Evolutionary conservation across 2,797 vertebrate genomes (phyloP), one percentile per base, ranked within the genome.

Genomic region (Danio tinwini): DNA sequence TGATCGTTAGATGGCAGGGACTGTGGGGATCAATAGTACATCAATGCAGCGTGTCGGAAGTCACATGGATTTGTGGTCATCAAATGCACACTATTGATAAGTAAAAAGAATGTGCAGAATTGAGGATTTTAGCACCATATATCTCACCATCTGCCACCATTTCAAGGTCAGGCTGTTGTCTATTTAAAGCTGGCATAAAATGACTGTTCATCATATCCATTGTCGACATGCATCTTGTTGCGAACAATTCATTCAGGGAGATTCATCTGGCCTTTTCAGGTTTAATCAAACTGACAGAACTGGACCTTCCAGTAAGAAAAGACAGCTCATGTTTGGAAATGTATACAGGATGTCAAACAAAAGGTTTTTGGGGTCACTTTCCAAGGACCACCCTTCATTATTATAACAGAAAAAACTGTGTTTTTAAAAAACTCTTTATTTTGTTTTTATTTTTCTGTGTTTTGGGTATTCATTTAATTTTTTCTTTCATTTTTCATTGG

Each of bases 11-110:
- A n/a, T 47, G 16, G 6, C 42, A 37, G 17, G 5, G 6, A 7
- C 21, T 74, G 29, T 37, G 1, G 19, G 12, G 49, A 55, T 55
- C 17, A 13, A 61, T 61, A 6, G 29, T 12, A 44, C 39, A 8
- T 17, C 74, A 58, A 58, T 67, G 11, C 49, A 69, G 19, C 55
- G 12, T 39, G 21, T 11, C 10, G 12, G 8, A 39, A 58, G 21
- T 69, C 14, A 39, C 8, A 5, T 19, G 44, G n/a, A 68, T 49
- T 68, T 59, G 53, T 58, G 53, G 21, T 21, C 64, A 14, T 77
- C 16, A 49, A 14, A 29, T 58, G 52, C 21, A 47, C 17, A 13
- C 13, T 45, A 17, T 45, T 42, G 37, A 55, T 67, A 67, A 47
- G 19, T 45, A 37, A 67, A 67, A 7, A 45, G 19, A 55, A 65